phyloP scores from a whole-genome alignment of 2,797 vertebrate genomes.

The Adrianichthys oophorus region DNA sequence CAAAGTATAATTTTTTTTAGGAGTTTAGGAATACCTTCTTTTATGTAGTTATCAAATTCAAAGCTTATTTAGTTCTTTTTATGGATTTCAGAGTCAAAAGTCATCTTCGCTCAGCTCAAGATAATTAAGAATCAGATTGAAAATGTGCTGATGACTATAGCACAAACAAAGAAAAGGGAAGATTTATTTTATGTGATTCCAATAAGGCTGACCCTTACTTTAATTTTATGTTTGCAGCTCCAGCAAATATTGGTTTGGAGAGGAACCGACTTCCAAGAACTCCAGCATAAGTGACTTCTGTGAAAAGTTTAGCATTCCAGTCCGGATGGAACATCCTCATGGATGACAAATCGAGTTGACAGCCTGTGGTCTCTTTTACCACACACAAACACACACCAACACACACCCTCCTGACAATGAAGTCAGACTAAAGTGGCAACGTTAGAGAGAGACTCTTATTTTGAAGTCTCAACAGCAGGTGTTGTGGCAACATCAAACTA shows the following conservation, averaged over 20 bases:
- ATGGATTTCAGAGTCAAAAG: constrained; percentile 16
- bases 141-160: constrained; percentile 28
- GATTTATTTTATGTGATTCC: constrained; percentile 17
- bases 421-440: background rate
- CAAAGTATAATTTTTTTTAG: constrained; percentile 49
- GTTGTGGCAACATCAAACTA: background rate
- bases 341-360: constrained; percentile 6
- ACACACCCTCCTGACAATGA: background rate
- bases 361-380: constrained; percentile 1
- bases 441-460: background rate
- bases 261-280: constrained; percentile 34
- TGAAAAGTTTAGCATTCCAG: constrained; percentile 42
- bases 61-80: constrained; percentile 1
- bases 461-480: background rate
- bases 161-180: constrained; percentile 21
- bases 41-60: constrained; percentile 13
- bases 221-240: constrained; percentile 40
- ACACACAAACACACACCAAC: background rate
- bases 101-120: background rate
- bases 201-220: constrained; percentile 28
- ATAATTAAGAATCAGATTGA: no score
- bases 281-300: constrained; percentile 22
- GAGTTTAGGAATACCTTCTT: constrained; percentile 12
- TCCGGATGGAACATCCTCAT: constrained; percentile 23
- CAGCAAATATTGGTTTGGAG: constrained; percentile 43